phyloP scores from a whole-genome alignment of 37 sponge, comb jelly and placozoan genomes.

The Dysidea cf. avara region DNA sequence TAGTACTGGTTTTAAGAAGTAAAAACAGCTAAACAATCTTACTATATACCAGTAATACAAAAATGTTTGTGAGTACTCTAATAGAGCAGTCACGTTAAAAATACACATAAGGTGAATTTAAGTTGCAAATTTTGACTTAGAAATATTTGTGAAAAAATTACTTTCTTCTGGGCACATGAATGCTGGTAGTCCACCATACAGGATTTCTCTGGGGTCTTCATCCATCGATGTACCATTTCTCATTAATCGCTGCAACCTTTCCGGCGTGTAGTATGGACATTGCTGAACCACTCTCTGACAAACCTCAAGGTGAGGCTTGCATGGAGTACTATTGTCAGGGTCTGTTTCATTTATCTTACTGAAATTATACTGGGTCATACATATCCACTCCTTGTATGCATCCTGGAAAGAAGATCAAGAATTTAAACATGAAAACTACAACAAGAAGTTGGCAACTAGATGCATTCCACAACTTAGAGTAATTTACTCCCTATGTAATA shows the following conservation, averaged over 20 bases:
- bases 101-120: no score
- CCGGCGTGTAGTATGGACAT: slow-evolving; percentile 63
- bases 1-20: no score
- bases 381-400: slow-evolving; percentile 50
- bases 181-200: slow-evolving; percentile 62
- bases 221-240: background rate
- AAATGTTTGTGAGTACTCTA: no score
- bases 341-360: background rate
- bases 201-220: background rate
- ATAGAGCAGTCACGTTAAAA: no score
- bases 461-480: no score
- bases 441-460: no score
- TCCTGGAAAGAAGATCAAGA: background rate
- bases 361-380: slow-evolving; percentile 6
- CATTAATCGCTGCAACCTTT: slow-evolving; percentile 14
- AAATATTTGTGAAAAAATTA: no score
- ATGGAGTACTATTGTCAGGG: background rate
- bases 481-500: no score
- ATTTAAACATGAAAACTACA: no score
- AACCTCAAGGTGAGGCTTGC: slow-evolving; percentile 30
- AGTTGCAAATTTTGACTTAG: no score
- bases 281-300: slow-evolving; percentile 37
- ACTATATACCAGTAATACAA: no score
- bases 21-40: no score
- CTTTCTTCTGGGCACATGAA: slow-evolving; percentile 43